Percentiles rank a stretch among this genome's conserved stretches.
Evolutionary conservation across 2,888 invertebrate species (phyloP).

Genomic region (Salpingus planirostris): DNA sequence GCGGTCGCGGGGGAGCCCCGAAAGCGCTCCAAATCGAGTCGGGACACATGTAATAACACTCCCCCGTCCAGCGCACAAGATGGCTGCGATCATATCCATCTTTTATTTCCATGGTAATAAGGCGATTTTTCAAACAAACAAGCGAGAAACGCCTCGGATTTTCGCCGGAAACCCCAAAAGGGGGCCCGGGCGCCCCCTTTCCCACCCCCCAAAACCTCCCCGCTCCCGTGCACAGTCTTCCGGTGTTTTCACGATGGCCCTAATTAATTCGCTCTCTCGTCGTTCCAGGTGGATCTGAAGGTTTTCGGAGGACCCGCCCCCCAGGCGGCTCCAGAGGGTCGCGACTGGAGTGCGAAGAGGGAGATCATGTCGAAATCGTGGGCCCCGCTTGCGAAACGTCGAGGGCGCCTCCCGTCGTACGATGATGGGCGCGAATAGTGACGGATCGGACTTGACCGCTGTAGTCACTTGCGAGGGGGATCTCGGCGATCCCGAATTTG

Average conservation of each 20-base stretch:
- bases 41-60: constrained; percentile 45
- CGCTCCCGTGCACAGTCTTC: too few relatives aligned
- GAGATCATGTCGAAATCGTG: too few relatives aligned
- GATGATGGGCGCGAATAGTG: constrained; percentile 84
- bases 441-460: constrained; percentile 64
- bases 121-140: constrained; percentile 8
- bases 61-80: constrained; percentile 43
- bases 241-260: too few relatives aligned
- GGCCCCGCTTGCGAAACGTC: too few relatives aligned
- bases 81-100: constrained; percentile 42
- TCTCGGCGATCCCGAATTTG: constrained; percentile 80
- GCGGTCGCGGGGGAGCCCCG: constrained; percentile 3
- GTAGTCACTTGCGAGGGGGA: constrained; percentile 90
- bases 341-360: too few relatives aligned
- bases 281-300: too few relatives aligned
- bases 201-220: too few relatives aligned
- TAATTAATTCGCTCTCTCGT: too few relatives aligned
- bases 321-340: too few relatives aligned
- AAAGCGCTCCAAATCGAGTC: constrained; percentile 32
- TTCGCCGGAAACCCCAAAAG: neutral
- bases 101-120: constrained; percentile 43
- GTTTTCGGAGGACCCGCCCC: too few relatives aligned
- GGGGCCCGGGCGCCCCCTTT: neutral
- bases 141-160: constrained; percentile 1
- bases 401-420: too few relatives aligned